Evolutionary conservation across 2,888 invertebrate genomes (phyloP), one percentile per base, ranked within the genome.

Genomic region (Pollenia labialis): DNA sequence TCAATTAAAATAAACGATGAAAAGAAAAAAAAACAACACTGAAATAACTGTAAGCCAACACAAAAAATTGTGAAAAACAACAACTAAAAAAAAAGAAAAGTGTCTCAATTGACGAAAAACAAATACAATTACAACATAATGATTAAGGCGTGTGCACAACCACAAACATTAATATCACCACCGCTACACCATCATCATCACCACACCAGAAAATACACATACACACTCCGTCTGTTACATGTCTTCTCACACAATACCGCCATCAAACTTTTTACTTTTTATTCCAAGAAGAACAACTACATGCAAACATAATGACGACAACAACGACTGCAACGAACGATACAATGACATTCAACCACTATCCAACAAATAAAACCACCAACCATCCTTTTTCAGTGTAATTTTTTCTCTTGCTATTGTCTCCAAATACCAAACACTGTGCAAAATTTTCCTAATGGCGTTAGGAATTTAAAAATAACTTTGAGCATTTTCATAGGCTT

Each of bases 241-340:
- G 76, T 42, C 42, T 9, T 72, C 44, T 42, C 76, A 62, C 48
- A 64, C 82, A 85, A 87, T 74, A 87, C 85, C 87, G 90, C 88
- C 89, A 89, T 89, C 50, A 60, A 68, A 74, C 66, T 81, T 50
- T 74, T 48, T 46, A 64, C 66, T 81, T 50, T 74, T 48, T 48
- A 64, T 74, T 66, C 40, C 32, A 50, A 71, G 44, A 16, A 89
- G 10, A 42, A 85, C 89, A 90, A 90, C 89, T 90, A 90, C 91
- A 90, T 68, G 42, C 42, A 66, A 64, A 23, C 40, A 60, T 54
- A 56, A 77, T 46, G 71, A 80, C 54, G 66, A 74, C 77, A 54
- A 81, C 50, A 52, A 40, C 50, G 40, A 72, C 56, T 84, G 84
- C 76, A 84, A 62, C 76, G 72, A 46, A 68, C 76, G 72, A 46